Percentiles rank a stretch among this genome's conserved stretches.
These are phyloP conservation scores for Nomada goodeniana DNA, from an alignment of 2,888 invertebrate genomes.

Conservation along the genomic window DNA sequence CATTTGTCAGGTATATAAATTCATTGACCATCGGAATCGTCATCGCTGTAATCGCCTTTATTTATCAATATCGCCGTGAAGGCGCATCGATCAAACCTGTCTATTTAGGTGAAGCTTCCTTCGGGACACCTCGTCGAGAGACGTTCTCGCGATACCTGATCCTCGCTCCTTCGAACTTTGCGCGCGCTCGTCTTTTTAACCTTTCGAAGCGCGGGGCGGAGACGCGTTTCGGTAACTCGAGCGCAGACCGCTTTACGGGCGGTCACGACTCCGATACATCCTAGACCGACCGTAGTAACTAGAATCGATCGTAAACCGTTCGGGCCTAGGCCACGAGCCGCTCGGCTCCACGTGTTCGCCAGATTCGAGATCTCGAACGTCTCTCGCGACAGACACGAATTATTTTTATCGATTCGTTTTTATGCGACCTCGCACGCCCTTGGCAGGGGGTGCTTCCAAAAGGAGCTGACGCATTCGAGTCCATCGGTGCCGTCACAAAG, in stretches of 20 bases:
- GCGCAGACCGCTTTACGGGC: background rate
- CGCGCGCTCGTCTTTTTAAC: no score
- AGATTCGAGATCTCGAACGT: slow-evolving; percentile 66
- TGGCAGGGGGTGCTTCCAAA: slow-evolving; percentile 69
- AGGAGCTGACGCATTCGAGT: background rate
- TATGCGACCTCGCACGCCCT: slow-evolving; percentile 64
- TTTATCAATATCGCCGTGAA: slow-evolving; percentile 73
- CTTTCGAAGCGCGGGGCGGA: background rate
- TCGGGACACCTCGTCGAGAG: slow-evolving; percentile 41
- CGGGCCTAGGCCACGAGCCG: slow-evolving; percentile 16
- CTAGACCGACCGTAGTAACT: no score
- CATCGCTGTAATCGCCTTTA: slow-evolving; percentile 75
- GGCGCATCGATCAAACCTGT: slow-evolving; percentile 71
- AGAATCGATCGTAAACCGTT: slow-evolving; percentile 27
- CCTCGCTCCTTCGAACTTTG: background rate
- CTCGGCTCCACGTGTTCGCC: slow-evolving; percentile 71
- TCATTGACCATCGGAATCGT: slow-evolving; percentile 74
- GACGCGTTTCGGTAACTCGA: background rate
- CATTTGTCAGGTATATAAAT: slow-evolving; percentile 75
- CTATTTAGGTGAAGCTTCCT: slow-evolving; percentile 69
- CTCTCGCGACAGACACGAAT: slow-evolving; percentile 63
- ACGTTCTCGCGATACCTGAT: slow-evolving; percentile 22
- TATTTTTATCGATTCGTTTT: slow-evolving; percentile 76
- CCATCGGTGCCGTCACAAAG: no score
- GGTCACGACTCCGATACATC: background rate